Conservation (phyloP, 2,797 vertebrate genomes). For the Tangara arthus region DNA sequence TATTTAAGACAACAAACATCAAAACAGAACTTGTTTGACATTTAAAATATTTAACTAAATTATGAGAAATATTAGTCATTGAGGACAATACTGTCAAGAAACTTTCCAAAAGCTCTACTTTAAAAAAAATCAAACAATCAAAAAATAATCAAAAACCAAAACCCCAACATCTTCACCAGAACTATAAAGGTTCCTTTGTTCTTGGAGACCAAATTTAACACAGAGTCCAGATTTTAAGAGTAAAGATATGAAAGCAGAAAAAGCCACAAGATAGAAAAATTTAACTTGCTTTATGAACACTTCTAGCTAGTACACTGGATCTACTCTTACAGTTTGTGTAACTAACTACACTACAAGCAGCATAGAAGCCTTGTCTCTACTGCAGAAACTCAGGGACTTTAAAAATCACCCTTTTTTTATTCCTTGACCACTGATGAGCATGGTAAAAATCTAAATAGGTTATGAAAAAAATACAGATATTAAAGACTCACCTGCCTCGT, state of each 20-base stretch:
- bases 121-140: not conserved
- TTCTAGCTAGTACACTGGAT: not conserved
- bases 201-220: not conserved
- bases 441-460: not conserved
- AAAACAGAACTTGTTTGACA: not conserved
- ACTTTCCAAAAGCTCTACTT: not conserved
- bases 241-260: not conserved
- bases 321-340: not conserved
- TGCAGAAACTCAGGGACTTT: not conserved
- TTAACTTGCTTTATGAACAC: not conserved
- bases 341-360: not conserved
- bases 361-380: not conserved
- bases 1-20: not conserved
- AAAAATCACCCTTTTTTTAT: not conserved
- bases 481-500: slow-evolving; percentile 87
- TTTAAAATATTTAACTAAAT: not conserved
- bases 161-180: not conserved
- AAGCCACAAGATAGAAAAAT: not conserved
- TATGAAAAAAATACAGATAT: not conserved
- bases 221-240: not conserved
- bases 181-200: not conserved
- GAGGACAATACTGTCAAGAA: not conserved
- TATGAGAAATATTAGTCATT: not conserved
- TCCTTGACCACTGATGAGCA: not conserved
- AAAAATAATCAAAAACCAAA: not conserved